phyloP scores from a whole-genome alignment of 2,113 vertebrate genomes.

The Phyllostomus hastatus region DNA sequence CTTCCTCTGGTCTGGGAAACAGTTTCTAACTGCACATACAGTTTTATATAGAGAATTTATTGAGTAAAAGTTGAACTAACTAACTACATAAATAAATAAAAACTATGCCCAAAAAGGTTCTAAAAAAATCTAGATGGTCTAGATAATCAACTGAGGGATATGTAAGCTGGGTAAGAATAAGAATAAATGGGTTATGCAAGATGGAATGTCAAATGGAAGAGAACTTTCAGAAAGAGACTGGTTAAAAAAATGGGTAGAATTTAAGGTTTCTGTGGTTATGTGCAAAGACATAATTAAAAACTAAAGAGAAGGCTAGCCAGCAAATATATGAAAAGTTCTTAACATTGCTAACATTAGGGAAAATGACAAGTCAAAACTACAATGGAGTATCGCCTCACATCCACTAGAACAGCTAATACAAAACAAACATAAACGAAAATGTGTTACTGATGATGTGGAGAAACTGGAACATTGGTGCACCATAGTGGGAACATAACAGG shows the following conservation, averaged over 20 bases:
- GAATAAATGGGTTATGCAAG: background rate
- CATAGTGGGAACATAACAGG: background rate
- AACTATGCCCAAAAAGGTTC: background rate
- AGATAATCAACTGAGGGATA: background rate
- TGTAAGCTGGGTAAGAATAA: background rate
- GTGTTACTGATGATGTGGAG: background rate
- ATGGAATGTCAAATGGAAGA: background rate
- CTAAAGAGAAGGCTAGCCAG: background rate
- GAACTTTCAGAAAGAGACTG: background rate
- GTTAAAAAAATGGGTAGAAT: background rate
- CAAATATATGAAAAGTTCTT: background rate
- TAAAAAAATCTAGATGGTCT: background rate
- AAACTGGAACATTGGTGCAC: background rate
- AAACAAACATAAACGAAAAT: background rate
- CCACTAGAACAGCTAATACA: background rate
- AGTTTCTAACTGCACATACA: conserved; percentile 7
- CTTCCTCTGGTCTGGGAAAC: background rate
- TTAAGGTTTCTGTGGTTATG: background rate
- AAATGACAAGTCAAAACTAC: background rate
- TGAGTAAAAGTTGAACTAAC: conserved; percentile 1
- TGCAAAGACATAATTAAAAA: background rate
- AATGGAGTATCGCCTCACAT: background rate
- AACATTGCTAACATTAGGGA: background rate
- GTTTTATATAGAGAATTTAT: background rate
- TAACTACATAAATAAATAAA: background rate